phyloP scores from a whole-genome alignment of 2,797 vertebrate genomes.

The Hippocampus kuda region DNA sequence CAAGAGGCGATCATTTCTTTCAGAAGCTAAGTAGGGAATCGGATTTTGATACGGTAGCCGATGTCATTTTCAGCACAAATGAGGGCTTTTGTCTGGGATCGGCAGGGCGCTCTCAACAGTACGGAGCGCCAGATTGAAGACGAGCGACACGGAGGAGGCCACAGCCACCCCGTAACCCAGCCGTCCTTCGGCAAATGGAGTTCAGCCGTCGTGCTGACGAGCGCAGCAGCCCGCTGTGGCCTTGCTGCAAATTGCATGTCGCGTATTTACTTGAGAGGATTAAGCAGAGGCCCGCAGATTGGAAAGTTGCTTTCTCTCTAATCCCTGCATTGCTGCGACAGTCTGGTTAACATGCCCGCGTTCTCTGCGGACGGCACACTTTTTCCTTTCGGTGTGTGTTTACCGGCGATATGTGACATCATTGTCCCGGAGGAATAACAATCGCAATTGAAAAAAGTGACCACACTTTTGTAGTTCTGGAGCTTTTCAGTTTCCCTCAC shows the following conservation, averaged over 20 bases:
- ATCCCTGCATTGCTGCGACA: constrained; percentile 36
- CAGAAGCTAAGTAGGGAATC: constrained; percentile 8
- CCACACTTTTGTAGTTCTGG: background rate
- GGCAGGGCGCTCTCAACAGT: background rate
- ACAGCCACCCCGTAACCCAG: constrained; percentile 22
- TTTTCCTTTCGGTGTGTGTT: constrained; percentile 4
- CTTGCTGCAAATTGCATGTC: constrained; percentile 51
- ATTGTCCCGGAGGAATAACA: background rate
- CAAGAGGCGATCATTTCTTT: background rate
- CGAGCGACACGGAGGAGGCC: constrained; percentile 32
- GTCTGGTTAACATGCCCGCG: constrained; percentile 30
- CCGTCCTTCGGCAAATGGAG: constrained; percentile 50
- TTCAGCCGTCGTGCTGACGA: constrained; percentile 45
- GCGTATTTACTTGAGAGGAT: constrained; percentile 60
- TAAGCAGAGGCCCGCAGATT: constrained; percentile 40
- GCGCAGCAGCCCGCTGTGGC: constrained; percentile 28
- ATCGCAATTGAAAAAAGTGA: background rate
- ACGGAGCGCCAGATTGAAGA: constrained; percentile 5
- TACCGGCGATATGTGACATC: background rate
- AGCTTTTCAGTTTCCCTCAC: too few species aligned
- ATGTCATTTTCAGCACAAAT: constrained; percentile 9
- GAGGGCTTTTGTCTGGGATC: constrained; percentile 21
- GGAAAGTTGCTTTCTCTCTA: constrained; percentile 42
- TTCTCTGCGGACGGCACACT: constrained; percentile 11
- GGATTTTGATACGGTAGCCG: background rate